These are phyloP conservation scores for Tenthredo notha DNA, from an alignment of 2,888 invertebrate genomes.

Conservation along the genomic window DNA sequence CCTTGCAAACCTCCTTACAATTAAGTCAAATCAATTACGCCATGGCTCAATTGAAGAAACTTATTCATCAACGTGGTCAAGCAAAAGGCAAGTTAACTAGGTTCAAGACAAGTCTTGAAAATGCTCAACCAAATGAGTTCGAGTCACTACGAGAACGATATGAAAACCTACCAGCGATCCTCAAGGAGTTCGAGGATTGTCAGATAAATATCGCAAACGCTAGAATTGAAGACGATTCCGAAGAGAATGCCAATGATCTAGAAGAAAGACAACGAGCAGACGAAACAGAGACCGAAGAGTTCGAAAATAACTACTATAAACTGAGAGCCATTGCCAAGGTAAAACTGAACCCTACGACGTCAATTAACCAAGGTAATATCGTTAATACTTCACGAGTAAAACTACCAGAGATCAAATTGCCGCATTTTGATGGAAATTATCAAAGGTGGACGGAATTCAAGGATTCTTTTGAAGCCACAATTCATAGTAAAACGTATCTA, in stretches of 20 bases:
- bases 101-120: background rate
- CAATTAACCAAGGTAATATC: background rate
- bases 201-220: background rate
- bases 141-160: constrained; percentile 20
- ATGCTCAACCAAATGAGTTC: background rate
- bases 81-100: constrained; percentile 24
- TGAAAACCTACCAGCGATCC: constrained; percentile 2
- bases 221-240: background rate
- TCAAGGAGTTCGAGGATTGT: background rate
- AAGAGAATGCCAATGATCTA: background rate
- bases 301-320: background rate
- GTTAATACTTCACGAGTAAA: constrained; percentile 47
- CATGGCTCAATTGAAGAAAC: constrained; percentile 7
- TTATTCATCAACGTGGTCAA: constrained; percentile 10
- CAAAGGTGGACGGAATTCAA: constrained; percentile 60
- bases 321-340: constrained; percentile 1
- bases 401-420: constrained; percentile 59
- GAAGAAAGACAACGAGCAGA: background rate
- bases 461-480: constrained; percentile 60
- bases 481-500: constrained; percentile 59
- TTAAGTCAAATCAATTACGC: background rate
- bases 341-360: background rate
- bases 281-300: constrained; percentile 14
- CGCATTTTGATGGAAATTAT: constrained; percentile 58
- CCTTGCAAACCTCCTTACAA: background rate